Evolutionary conservation across 2,888 invertebrate species (phyloP).

Genomic region (Phengaris arion): DNA sequence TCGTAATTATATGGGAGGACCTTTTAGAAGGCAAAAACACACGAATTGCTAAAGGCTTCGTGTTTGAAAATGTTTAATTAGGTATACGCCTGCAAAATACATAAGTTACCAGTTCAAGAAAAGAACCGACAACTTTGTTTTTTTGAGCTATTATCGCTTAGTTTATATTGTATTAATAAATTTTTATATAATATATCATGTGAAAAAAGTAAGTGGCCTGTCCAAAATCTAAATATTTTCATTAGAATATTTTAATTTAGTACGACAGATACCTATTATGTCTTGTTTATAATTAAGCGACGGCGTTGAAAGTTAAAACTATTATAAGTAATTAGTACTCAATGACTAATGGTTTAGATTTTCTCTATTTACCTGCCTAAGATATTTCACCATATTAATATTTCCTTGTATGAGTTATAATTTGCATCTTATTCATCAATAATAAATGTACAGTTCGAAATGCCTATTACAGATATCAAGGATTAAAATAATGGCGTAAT

Average conservation of each 20-base stretch:
- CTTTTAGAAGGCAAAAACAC: no score
- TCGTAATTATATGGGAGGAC: no score
- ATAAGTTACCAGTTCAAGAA: no score
- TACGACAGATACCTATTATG: not conserved
- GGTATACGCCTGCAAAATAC: no score
- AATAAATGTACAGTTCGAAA: not conserved
- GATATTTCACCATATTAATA: slow-evolving; percentile 13
- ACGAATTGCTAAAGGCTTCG: no score
- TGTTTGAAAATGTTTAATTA: no score
- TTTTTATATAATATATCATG: no score
- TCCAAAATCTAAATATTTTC: not conserved
- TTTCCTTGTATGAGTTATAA: not conserved
- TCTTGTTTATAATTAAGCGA: no score
- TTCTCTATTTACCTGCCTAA: not conserved
- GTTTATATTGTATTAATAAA: not conserved
- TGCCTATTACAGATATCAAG: not conserved
- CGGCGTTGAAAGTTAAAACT: no score
- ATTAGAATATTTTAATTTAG: not conserved
- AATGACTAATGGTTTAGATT: not conserved
- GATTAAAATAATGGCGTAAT: no score
- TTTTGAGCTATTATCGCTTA: no score
- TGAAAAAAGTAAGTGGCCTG: not conserved
- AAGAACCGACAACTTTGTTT: not conserved
- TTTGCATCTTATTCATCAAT: not conserved
- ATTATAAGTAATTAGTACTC: not conserved